phyloP scores from a whole-genome alignment of 2,797 vertebrate species.

The Stomatorhinus walkeri region DNA sequence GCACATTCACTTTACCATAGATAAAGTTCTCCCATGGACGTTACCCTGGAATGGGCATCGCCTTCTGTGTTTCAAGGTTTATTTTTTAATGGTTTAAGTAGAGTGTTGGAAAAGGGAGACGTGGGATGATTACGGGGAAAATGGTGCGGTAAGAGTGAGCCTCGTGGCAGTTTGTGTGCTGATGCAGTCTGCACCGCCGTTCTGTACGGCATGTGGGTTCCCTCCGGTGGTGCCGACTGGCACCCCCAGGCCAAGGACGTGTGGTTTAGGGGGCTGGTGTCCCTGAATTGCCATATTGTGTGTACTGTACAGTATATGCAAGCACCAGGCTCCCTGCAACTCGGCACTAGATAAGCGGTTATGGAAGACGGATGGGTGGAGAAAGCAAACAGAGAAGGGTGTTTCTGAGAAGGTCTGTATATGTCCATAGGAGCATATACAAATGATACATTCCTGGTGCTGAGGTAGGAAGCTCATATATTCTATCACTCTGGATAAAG shows the following conservation, averaged over 20 bases:
- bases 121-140: not conserved
- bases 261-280: not conserved
- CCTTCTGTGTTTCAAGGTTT: not conserved
- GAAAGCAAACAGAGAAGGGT: not conserved
- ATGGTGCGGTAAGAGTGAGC: not conserved
- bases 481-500: constrained; percentile 56
- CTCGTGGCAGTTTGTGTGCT: not conserved
- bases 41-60: not conserved
- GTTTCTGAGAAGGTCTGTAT: not conserved
- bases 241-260: not conserved
- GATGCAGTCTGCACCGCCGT: not conserved
- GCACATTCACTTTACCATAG: not conserved
- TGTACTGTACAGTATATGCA: not conserved
- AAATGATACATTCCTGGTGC: constrained; percentile 7
- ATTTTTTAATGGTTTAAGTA: not conserved
- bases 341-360: not conserved
- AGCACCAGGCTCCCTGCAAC: not conserved
- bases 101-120: not conserved
- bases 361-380: not conserved
- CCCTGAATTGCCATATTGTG: not conserved
- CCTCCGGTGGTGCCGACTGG: not conserved
- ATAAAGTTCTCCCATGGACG: not conserved
- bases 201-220: not conserved
- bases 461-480: constrained; percentile 51
- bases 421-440: not conserved